Evolutionary conservation across 2,113 vertebrate species (phyloP).

Genomic region (Andinoacara biseriatus): DNA sequence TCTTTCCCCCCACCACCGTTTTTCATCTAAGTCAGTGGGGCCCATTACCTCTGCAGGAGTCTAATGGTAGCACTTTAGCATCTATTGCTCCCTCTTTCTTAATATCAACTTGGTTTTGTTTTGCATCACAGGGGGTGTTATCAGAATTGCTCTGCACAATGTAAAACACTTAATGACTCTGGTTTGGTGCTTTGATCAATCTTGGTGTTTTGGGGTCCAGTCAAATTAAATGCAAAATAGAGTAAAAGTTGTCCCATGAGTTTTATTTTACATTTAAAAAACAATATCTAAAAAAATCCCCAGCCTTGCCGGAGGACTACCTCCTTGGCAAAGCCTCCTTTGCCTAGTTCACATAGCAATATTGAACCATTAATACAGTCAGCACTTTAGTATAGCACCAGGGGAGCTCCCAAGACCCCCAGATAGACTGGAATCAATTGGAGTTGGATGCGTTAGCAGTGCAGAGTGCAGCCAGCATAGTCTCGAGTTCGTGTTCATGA

Average conservation of each 20-base stretch:
- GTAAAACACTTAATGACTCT: conserved; percentile 40
- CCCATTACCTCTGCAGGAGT: conserved; percentile 67
- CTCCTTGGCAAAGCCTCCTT: conserved; percentile 18
- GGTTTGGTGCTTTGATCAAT: conserved; percentile 38
- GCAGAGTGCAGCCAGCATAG: conserved; percentile 36
- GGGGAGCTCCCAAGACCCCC: conserved; percentile 46
- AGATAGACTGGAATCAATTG: conserved; percentile 61
- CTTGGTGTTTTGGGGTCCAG: conserved; percentile 3
- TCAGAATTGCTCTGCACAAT: conserved; percentile 33
- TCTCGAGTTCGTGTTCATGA: conserved; percentile 33
- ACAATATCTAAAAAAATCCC: no score
- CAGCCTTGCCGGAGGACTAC: conserved; percentile 7
- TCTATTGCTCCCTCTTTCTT: conserved; percentile 38
- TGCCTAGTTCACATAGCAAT: conserved; percentile 38
- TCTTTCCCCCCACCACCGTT: not conserved
- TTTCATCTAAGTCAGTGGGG: conserved; percentile 31
- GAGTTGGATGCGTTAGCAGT: conserved; percentile 30
- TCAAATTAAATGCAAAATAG: conserved; percentile 6
- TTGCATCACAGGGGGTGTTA: conserved; percentile 29
- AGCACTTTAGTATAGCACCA: conserved; percentile 55
- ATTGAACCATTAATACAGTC: conserved; percentile 50
- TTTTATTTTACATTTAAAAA: conserved; percentile 34
- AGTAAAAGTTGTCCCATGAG: not conserved
- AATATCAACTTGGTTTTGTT: conserved; percentile 58
- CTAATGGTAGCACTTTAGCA: conserved; percentile 57